Evolutionary conservation across 2,797 vertebrate genomes (phyloP).

Genomic region (Notamacropus eugenii): DNA sequence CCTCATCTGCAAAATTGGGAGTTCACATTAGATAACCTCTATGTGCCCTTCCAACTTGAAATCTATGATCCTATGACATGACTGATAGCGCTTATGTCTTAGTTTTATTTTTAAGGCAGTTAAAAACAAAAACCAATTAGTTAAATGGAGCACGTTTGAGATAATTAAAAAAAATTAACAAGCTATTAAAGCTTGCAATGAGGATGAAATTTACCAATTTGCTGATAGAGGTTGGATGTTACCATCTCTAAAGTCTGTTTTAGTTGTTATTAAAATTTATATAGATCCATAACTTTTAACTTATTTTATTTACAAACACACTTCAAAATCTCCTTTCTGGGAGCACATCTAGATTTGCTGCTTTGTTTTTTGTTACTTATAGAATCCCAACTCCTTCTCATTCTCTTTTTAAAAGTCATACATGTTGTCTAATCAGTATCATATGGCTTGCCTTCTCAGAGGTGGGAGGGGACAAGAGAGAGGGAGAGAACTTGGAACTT

Average conservation of each 20-base stretch:
- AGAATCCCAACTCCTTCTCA: neutral
- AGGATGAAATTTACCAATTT: neutral
- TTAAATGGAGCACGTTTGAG: neutral
- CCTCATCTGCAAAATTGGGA: neutral
- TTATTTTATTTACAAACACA: neutral
- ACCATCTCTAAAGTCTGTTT: neutral
- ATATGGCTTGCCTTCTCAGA: neutral
- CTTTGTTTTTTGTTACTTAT: neutral
- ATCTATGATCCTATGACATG: neutral
- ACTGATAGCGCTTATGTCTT: neutral
- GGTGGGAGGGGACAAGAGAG: neutral
- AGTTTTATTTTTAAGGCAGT: neutral
- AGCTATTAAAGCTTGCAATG: neutral
- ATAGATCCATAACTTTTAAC: neutral
- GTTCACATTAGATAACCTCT: neutral
- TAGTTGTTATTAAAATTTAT: neutral
- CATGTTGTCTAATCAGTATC: neutral
- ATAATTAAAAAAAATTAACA: neutral
- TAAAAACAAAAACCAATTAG: neutral
- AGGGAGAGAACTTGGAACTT: neutral
- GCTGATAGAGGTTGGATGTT: neutral
- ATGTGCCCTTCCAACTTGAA: neutral
- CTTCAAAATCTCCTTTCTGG: neutral
- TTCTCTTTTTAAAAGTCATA: neutral
- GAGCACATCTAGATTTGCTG: neutral